These are phyloP conservation scores for Albula goreensis DNA, from an alignment of 2,113 vertebrate genomes.

Conservation along the genomic window DNA sequence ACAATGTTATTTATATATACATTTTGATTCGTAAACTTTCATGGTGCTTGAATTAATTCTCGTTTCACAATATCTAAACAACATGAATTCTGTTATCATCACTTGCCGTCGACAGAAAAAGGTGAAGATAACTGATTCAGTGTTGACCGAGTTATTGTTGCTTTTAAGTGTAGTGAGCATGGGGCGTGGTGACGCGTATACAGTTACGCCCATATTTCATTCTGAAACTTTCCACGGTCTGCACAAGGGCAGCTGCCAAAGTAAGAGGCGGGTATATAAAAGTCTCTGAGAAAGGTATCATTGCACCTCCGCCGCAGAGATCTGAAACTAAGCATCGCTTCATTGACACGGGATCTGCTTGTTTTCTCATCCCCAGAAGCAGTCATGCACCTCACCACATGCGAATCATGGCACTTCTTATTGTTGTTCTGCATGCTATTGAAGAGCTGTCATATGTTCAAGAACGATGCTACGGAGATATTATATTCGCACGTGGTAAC, in stretches of 20 bases:
- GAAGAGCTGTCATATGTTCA: constrained; percentile 79
- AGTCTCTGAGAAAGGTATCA: constrained; percentile 33
- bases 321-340: constrained; percentile 16
- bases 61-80: not conserved
- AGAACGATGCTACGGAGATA: constrained; percentile 91
- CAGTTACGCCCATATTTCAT: constrained; percentile 55
- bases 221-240: constrained; percentile 71
- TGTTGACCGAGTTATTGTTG: not conserved
- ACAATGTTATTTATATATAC: not conserved
- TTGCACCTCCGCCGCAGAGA: constrained; percentile 18
- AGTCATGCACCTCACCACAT: constrained; percentile 76
- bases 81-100: not conserved
- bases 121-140: not conserved
- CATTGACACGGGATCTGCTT: not conserved
- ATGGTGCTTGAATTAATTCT: not conserved
- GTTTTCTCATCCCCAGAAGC: constrained; percentile 19
- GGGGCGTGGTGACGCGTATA: constrained; percentile 37
- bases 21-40: not conserved
- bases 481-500: constrained; percentile 78
- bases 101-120: not conserved
- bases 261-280: constrained; percentile 78
- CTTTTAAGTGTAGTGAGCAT: not conserved
- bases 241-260: constrained; percentile 85
- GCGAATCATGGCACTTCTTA: constrained; percentile 73
- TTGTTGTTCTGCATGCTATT: constrained; percentile 78